A percentile compares a stretch with the other conserved stretches of the same genome.
Evolutionary conservation across 2,113 vertebrate genomes (phyloP).

Genomic region (Grus americana): DNA sequence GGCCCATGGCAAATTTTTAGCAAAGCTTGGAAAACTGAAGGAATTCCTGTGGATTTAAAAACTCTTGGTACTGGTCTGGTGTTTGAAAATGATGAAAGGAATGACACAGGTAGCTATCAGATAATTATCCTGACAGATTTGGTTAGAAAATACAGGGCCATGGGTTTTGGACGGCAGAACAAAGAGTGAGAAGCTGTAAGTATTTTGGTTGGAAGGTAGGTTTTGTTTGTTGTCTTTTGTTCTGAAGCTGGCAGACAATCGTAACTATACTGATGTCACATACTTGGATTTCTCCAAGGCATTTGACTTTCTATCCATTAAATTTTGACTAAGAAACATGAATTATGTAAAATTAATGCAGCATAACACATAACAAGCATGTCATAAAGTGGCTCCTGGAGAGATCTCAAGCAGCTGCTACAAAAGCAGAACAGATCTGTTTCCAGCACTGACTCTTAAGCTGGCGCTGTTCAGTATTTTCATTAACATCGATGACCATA

Average conservation of each 20-base stretch:
- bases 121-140: not conserved
- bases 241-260: not conserved
- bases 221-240: constrained; percentile 14
- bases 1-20: not conserved
- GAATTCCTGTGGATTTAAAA: not conserved
- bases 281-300: constrained; percentile 26
- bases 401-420: not conserved
- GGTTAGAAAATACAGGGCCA: not conserved
- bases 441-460: not conserved
- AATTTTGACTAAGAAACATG: not conserved
- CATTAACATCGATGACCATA: not conserved
- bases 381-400: not conserved
- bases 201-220: constrained; percentile 23
- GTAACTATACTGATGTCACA: not conserved
- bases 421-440: not conserved
- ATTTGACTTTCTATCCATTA: not conserved
- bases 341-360: not conserved
- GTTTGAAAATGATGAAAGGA: constrained; percentile 14
- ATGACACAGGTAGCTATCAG: not conserved
- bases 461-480: not conserved
- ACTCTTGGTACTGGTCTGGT: not conserved
- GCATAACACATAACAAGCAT: not conserved
- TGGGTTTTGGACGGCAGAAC: constrained; percentile 13
- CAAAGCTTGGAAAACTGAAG: not conserved
- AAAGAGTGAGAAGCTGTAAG: not conserved